Evolutionary conservation across 2,113 vertebrate species (phyloP), one percentile per base, ranked within the genome.

Genomic region (Galemys pyrenaicus): DNA sequence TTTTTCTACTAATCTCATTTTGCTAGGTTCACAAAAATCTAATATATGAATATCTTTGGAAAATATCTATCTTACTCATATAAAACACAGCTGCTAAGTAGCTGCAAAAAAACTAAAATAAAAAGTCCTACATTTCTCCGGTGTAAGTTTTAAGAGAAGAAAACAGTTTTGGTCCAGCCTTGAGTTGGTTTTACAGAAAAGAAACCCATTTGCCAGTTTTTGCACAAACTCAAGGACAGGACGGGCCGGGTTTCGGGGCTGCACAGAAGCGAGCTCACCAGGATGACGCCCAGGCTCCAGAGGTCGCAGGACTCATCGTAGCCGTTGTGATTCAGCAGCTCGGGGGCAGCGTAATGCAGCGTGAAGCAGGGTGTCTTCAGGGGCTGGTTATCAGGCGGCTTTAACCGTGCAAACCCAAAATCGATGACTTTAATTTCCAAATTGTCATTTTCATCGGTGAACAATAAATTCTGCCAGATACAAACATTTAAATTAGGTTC

Each of bases 371-470:
- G 99, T 0, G 99, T 99, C 98, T 99, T 99, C 92, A 99, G 98
- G 24, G 99, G 99, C 96, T 99, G 99, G 97, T 99, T 99, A 97
- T 99, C 99, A 11, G 99, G 99, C 3, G 99, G 99, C 97, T 99
- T 99, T 96, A 99, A 98, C 91, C 99, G 99, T 30, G 99, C 99
- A 95, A 99, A 99, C 51, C 99, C 99, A 93, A 99, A 99, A 98
- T 99, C 99, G 97, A 99, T 99, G 95, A 99, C 98, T 98, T 99
- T 99, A 96, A 99, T 99, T 98, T 99, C 99, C 11, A 99, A 99
- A 97, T 98, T 99, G 98, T 99, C 99, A 46, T 98, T 99, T 98
- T 99, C 99, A 87, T 99, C 99, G 30, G 99, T 99, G 98, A 99
- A 99, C 95, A 99, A 97, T 96, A 99, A 98, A 98, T 99, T 99